Evolutionary conservation across 2,888 invertebrate genomes (phyloP).

Genomic region (Hipparchia sbordonii): DNA sequence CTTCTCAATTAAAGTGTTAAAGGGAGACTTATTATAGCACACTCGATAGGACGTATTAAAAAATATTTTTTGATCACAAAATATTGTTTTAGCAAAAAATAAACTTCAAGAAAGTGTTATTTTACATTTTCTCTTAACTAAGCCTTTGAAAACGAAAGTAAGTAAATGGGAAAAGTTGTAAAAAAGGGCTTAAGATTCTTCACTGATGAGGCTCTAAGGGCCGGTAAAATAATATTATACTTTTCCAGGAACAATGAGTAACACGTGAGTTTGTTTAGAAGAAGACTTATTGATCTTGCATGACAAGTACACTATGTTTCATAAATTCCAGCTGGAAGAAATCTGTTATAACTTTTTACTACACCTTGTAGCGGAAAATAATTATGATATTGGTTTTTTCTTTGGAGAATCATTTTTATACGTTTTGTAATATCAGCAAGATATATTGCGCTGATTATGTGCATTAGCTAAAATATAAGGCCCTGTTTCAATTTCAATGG

Average conservation of each 20-base stretch:
- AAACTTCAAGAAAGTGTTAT: constrained; percentile 1
- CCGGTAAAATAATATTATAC: constrained; percentile 9
- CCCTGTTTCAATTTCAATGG: too few species aligned
- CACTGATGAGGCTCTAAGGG: constrained; percentile 20
- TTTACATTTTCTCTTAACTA: constrained; percentile 8
- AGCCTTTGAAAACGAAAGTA: constrained; percentile 17
- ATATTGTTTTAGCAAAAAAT: constrained; percentile 9
- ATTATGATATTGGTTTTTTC: background rate
- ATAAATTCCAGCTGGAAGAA: too few species aligned
- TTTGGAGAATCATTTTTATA: background rate
- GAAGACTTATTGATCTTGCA: background rate
- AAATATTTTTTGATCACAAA: background rate
- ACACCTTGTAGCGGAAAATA: background rate
- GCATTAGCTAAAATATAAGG: too few species aligned
- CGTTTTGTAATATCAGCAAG: background rate
- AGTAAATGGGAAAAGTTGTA: constrained; percentile 21
- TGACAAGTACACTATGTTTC: background rate
- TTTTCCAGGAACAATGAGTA: background rate
- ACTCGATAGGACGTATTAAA: too few species aligned
- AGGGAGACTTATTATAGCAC: too few species aligned
- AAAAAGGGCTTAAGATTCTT: constrained; percentile 17
- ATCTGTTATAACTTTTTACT: too few species aligned
- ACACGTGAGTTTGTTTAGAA: background rate
- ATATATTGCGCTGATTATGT: too few species aligned
- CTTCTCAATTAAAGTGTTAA: too few species aligned